phyloP scores from a whole-genome alignment of 2,888 invertebrate genomes.

The Neria commutata region DNA sequence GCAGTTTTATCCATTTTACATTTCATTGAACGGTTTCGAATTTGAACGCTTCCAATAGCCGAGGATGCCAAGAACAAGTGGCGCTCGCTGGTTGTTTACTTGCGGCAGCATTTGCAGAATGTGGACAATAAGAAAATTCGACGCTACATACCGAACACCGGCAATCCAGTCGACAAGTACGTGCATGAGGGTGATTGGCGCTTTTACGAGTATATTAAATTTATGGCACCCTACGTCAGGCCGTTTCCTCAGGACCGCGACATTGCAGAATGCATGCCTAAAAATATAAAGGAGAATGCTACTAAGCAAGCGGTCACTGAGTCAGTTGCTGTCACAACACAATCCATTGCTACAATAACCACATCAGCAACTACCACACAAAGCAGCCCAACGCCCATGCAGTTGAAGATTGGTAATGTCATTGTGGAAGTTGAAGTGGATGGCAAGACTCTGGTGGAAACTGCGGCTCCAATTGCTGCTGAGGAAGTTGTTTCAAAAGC shows the following conservation, averaged over 20 bases:
- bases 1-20: neutral
- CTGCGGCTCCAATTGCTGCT: neutral
- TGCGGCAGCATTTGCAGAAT: constrained; percentile 28
- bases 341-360: neutral
- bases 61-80: constrained; percentile 32
- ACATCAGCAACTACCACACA: neutral
- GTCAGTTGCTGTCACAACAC: neutral
- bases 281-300: too few relatives aligned
- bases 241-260: too few relatives aligned
- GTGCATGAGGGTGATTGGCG: constrained; percentile 32
- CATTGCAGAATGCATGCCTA: too few relatives aligned
- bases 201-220: constrained; percentile 30
- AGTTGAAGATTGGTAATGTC: constrained; percentile 17
- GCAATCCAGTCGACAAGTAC: constrained; percentile 29
- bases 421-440: constrained; percentile 17
- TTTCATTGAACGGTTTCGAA: neutral
- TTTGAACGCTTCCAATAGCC: constrained; percentile 15
- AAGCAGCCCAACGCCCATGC: neutral
- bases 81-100: constrained; percentile 27
- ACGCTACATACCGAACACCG: constrained; percentile 31
- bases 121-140: constrained; percentile 26
- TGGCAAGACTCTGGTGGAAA: neutral
- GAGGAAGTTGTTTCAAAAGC: neutral
- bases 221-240: constrained; percentile 31
- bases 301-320: too few relatives aligned